phyloP scores from a whole-genome alignment of 2,888 invertebrate genomes.

The Invenusta paracnida region DNA sequence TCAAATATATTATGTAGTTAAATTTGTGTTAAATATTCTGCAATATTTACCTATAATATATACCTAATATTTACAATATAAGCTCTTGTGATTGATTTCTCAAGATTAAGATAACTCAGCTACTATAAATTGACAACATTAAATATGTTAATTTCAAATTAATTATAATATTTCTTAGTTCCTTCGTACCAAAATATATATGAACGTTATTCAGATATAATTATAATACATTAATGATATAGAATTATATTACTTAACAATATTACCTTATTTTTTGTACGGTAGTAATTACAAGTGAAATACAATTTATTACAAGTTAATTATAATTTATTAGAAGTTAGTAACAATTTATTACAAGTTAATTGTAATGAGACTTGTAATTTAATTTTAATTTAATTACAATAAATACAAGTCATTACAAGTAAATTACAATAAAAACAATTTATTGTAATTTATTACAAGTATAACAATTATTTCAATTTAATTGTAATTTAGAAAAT shows the following conservation, averaged over 20 bases:
- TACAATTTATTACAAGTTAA: background rate
- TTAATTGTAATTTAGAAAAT: background rate
- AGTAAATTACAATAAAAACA: background rate
- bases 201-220: background rate
- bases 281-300: background rate
- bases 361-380: background rate
- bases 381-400: background rate
- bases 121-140: background rate
- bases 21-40: background rate
- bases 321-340: background rate
- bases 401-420: background rate
- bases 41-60: background rate
- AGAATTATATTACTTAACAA: background rate
- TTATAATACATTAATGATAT: background rate
- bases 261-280: background rate
- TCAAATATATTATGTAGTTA: background rate
- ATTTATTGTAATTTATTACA: conserved; percentile 25
- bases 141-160: background rate
- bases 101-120: background rate
- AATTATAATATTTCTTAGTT: background rate
- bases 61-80: background rate
- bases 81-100: background rate
- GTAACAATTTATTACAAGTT: background rate
- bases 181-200: background rate
- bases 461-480: background rate